Conservation (phyloP, 2,797 vertebrate genomes). For the Lacerta agilis region DNA sequence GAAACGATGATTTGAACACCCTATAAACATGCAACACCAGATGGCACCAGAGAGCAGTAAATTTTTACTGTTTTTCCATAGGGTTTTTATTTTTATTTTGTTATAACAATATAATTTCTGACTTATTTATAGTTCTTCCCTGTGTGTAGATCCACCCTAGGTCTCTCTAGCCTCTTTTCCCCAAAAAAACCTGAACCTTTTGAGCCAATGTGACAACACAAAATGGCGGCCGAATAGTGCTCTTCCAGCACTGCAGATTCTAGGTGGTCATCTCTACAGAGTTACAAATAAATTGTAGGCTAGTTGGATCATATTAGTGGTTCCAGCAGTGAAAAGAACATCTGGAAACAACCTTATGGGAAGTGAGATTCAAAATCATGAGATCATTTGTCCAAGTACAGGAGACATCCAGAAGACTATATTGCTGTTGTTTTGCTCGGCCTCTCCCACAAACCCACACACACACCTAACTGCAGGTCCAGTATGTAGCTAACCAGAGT, state of each 20-base stretch:
- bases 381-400: neutral
- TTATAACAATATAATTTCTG: too few relatives aligned
- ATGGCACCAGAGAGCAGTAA: too few relatives aligned
- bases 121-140: too few relatives aligned
- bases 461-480: neutral
- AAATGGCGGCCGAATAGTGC: neutral
- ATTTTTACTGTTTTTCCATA: too few relatives aligned
- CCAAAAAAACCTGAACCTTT: neutral
- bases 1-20: too few relatives aligned
- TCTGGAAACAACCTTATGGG: neutral
- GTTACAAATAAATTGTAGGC: neutral
- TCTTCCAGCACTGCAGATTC: neutral
- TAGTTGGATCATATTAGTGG: neutral
- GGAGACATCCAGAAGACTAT: neutral
- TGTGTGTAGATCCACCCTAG: neutral
- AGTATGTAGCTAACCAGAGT: neutral
- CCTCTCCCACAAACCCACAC: neutral
- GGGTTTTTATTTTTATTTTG: too few relatives aligned
- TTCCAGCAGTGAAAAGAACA: neutral
- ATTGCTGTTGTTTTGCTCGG: neutral
- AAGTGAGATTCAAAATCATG: neutral
- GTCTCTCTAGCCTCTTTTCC: neutral
- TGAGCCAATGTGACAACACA: neutral
- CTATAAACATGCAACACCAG: too few relatives aligned
- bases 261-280: neutral